phyloP scores from a whole-genome alignment of 2,797 vertebrate genomes.

The Silurus lanzhouensis region DNA sequence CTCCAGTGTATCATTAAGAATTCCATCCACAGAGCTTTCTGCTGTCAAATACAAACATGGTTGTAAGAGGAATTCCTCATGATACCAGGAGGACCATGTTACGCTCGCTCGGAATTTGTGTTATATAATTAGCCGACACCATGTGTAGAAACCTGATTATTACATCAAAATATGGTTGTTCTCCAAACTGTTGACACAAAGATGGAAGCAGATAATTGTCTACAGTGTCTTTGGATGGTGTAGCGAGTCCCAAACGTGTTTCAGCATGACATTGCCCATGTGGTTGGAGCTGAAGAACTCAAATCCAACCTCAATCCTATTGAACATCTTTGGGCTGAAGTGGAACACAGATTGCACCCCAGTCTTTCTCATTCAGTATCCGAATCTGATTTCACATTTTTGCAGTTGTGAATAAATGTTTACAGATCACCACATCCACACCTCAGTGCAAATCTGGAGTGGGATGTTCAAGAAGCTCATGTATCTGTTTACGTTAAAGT shows the following conservation, averaged over 20 bases:
- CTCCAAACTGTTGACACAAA: background rate
- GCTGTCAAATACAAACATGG: background rate
- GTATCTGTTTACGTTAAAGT: background rate
- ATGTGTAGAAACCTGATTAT: background rate
- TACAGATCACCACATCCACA: background rate
- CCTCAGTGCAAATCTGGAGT: background rate
- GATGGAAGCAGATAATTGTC: background rate
- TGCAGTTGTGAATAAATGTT: background rate
- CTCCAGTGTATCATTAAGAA: background rate
- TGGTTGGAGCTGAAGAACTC: background rate
- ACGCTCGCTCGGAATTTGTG: background rate
- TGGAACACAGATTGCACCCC: background rate
- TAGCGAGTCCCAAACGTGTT: background rate
- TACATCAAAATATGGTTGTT: background rate
- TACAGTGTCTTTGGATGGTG: background rate
- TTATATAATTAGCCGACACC: background rate
- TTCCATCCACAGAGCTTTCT: background rate
- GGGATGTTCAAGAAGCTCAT: background rate
- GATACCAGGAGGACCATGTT: background rate
- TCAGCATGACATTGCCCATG: too few relatives aligned
- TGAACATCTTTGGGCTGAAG: background rate
- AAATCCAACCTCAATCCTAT: background rate
- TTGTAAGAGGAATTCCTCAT: background rate
- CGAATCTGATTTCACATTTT: background rate
- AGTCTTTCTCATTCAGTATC: background rate